Evolutionary conservation across 2,888 invertebrate species (phyloP).

Genomic region (Minunthozetes semirufus): DNA sequence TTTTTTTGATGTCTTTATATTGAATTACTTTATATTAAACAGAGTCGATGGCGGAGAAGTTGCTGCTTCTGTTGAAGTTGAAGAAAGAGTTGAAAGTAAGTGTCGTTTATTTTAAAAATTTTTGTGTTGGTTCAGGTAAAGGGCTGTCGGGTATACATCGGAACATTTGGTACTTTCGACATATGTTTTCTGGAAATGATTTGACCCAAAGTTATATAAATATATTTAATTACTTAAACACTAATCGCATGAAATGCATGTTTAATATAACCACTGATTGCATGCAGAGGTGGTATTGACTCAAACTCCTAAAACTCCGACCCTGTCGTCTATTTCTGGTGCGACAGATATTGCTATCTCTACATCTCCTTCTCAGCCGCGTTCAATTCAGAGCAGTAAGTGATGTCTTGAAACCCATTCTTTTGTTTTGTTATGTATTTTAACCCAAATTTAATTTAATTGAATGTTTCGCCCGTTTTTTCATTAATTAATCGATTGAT

Average conservation of each 20-base stretch:
- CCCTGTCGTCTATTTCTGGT: not conserved
- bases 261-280: slow-evolving; percentile 1
- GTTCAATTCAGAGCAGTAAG: slow-evolving; percentile 27
- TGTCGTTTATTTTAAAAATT: not conserved
- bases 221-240: not conserved
- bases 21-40: not conserved
- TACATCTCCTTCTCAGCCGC: slow-evolving; percentile 29
- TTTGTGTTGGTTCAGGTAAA: not conserved
- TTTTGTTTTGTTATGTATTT: too few species aligned
- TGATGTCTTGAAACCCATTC: not conserved
- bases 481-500: not conserved
- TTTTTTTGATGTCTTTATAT: not conserved
- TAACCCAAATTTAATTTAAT: not conserved
- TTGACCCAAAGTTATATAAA: not conserved
- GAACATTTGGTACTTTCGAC: not conserved
- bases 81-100: slow-evolving; percentile 36
- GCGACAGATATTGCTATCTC: slow-evolving; percentile 1
- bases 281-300: slow-evolving; percentile 27
- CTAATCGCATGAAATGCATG: slow-evolving; percentile 10
- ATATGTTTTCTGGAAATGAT: not conserved
- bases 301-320: slow-evolving; percentile 23
- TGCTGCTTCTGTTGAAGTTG: slow-evolving; percentile 7
- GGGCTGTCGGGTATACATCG: not conserved
- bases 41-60: not conserved
- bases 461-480: not conserved